Evolutionary conservation across 2,888 invertebrate species (phyloP).

Genomic region (Platynereis dumerilii): DNA sequence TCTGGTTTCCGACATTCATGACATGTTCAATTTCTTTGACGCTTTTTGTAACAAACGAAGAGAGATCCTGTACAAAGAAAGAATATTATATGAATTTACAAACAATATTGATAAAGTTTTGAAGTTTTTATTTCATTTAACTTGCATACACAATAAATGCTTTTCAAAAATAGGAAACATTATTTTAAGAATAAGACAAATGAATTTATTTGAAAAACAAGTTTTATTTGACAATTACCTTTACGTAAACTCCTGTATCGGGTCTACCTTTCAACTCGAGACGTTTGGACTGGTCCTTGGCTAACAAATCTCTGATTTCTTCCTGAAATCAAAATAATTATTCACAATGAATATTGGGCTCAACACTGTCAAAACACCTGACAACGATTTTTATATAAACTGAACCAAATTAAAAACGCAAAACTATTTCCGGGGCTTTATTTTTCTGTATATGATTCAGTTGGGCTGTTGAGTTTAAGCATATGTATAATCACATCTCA

Average conservation of each 20-base stretch:
- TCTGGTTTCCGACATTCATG: constrained; percentile 91
- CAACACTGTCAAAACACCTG: too few species aligned
- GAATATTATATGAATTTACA: constrained; percentile 12
- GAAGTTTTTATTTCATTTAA: not conserved
- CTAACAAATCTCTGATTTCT: constrained; percentile 73
- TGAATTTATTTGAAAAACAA: not conserved
- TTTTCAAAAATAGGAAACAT: not conserved
- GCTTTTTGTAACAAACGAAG: constrained; percentile 92
- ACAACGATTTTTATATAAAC: too few species aligned
- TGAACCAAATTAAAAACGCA: too few species aligned
- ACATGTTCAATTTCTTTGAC: constrained; percentile 91
- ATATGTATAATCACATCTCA: too few species aligned
- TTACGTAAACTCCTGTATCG: constrained; percentile 91
- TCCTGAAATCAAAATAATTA: constrained; percentile 63
- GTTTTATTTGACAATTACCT: constrained; percentile 61
- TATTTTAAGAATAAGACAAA: too few species aligned
- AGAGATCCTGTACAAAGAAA: constrained; percentile 72
- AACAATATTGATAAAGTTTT: constrained; percentile 30
- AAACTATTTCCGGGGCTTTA: too few species aligned
- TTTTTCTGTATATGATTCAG: too few species aligned
- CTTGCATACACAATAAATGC: not conserved
- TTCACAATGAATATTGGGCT: too few species aligned
- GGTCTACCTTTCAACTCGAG: constrained; percentile 79
- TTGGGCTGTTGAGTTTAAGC: too few species aligned
- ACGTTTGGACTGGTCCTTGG: constrained; percentile 73